phyloP scores from a whole-genome alignment of 2,113 vertebrate species.

The Neopipo cinnamomea region DNA sequence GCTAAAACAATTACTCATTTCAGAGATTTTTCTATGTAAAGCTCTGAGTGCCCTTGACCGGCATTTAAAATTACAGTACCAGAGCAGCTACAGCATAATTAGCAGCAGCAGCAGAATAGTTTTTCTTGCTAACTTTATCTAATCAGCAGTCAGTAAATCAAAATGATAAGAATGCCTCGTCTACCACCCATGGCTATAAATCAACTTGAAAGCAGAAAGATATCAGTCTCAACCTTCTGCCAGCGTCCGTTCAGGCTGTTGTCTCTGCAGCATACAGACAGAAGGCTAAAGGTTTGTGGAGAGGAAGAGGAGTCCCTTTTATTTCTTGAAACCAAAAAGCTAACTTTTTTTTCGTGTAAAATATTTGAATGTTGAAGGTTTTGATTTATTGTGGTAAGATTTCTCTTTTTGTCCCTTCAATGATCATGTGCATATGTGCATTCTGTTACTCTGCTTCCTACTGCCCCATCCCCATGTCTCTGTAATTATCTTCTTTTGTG shows the following conservation, averaged over 20 bases:
- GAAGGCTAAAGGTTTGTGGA: not conserved
- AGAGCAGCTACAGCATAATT: not conserved
- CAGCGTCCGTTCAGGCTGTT: not conserved
- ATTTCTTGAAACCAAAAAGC: not conserved
- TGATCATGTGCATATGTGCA: accelerated
- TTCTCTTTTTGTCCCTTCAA: not conserved
- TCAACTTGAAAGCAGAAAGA: not conserved
- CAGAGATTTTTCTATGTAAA: not conserved
- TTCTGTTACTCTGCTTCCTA: not conserved
- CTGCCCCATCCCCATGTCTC: not conserved
- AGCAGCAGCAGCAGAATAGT: not conserved
- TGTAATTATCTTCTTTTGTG: not conserved
- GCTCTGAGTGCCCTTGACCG: not conserved
- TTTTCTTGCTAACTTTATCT: slow-evolving; percentile 8
- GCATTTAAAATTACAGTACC: not conserved
- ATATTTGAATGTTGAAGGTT: not conserved
- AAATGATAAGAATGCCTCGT: not conserved
- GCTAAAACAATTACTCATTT: not conserved
- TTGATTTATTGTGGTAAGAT: not conserved
- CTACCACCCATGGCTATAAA: not conserved
- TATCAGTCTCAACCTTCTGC: not conserved
- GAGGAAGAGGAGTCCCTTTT: not conserved
- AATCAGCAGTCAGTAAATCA: slow-evolving; percentile 3
- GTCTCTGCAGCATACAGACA: not conserved
- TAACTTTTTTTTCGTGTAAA: not conserved